phyloP scores from a whole-genome alignment of 2,888 invertebrate species.

The Yponomeuta malinellus region DNA sequence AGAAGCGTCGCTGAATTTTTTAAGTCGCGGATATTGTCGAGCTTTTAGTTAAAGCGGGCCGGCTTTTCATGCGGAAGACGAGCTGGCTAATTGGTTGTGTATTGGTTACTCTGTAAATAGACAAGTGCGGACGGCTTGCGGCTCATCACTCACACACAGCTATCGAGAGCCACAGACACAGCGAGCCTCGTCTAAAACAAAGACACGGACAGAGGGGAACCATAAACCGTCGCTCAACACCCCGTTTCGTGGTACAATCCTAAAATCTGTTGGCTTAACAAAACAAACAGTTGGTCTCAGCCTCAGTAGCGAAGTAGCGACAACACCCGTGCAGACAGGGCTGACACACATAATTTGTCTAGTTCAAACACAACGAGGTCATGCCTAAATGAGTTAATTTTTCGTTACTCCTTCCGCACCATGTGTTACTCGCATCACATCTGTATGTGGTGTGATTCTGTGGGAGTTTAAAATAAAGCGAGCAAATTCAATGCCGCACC shows the following conservation, averaged over 20 bases:
- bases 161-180: conserved; percentile 7
- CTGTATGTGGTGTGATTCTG: conserved; percentile 28
- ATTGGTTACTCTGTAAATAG: background rate
- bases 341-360: conserved; percentile 18
- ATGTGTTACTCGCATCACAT: background rate
- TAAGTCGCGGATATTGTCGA: conserved; percentile 8
- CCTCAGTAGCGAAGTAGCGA: conserved; percentile 19
- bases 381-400: background rate
- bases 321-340: conserved; percentile 27
- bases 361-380: background rate
- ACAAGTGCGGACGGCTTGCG: conserved; percentile 6
- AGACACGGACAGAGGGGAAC: conserved; percentile 23
- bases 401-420: background rate
- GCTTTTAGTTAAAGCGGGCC: background rate
- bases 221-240: conserved; percentile 29
- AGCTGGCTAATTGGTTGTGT: background rate
- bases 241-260: conserved; percentile 32
- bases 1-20: conserved; percentile 40
- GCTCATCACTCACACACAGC: conserved; percentile 6
- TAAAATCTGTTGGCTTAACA: conserved; percentile 47
- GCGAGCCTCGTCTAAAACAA: conserved; percentile 18
- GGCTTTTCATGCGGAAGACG: background rate
- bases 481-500: conserved; percentile 34
- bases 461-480: conserved; percentile 41
- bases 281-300: conserved; percentile 49